Percentiles rank a stretch among this genome's conserved stretches.
Evolutionary conservation across 2,113 vertebrate species (phyloP).

Genomic region (Picathartes gymnocephalus): DNA sequence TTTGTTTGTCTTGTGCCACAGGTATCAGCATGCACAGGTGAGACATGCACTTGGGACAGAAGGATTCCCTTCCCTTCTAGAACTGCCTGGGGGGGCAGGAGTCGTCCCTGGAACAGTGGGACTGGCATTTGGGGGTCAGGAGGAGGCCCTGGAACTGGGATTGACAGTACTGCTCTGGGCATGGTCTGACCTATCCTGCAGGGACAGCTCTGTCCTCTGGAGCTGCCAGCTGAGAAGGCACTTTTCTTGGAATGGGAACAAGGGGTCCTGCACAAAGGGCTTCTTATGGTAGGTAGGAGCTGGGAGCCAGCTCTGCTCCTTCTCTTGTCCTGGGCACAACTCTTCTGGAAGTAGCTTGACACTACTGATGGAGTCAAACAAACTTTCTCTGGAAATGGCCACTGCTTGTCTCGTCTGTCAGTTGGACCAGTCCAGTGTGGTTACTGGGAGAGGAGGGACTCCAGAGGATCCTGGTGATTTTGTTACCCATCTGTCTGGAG

Average conservation of each 20-base stretch:
- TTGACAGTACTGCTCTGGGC: not conserved
- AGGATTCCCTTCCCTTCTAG: not conserved
- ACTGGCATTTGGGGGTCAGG: not conserved
- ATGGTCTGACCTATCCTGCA: rapidly evolving
- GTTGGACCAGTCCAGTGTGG: rapidly evolving
- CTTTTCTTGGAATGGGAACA: not conserved
- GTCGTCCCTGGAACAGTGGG: too few relatives aligned
- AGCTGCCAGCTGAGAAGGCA: not conserved
- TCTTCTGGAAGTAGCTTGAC: not conserved
- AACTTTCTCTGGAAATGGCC: not conserved
- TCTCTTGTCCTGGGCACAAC: not conserved
- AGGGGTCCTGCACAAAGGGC: not conserved
- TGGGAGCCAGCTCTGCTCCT: not conserved
- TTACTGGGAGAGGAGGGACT: not conserved
- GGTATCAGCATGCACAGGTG: not conserved
- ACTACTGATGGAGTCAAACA: not conserved
- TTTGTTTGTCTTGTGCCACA: not conserved
- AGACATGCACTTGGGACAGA: not conserved
- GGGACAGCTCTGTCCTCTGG: not conserved
- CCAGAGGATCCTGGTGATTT: not conserved
- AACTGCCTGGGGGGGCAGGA: not conserved
- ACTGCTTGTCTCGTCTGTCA: not conserved
- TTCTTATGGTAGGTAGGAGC: not conserved
- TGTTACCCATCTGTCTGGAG: not conserved
- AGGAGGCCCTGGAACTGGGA: not conserved